Base-by-base conservation (phyloP, 2,797 vertebrate species). In the Smutsia temminckii region DNA sequence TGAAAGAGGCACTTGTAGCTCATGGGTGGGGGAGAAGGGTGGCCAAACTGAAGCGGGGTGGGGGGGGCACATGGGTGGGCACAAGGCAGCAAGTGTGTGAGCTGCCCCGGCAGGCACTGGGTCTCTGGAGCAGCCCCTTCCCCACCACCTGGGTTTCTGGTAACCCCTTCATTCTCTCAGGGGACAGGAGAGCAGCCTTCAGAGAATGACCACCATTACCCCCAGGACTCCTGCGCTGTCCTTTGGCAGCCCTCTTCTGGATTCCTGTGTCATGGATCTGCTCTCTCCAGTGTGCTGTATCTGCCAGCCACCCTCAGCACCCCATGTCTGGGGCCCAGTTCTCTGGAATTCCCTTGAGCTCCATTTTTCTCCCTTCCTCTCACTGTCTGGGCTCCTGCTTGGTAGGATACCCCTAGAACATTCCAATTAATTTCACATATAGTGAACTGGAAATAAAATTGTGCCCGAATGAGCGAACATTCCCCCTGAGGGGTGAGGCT, bases 371-470 rank as follows among this genome's bases (percentile, higher is more conserved):
- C 55, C 57, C 59, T 86, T 75, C 72, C 21, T 80, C 29, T 34
- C 63, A 16, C 59, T 81, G 83, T 63, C 92, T 7, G 5, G 37
- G 4, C 61, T 78, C 75, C 53, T 68, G n/a, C 91, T 85, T 64
- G 85, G 40, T 61, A 88, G 69, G 53, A 92, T 37, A 40, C 83
- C 71, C 94, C 53, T 59, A 68, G 23, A n/a, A 3, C 21, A 46
- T 68, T 1, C 1, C 25, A 17, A 40, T 61, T 8, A 11, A 8
- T 95, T 94, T 64, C 0, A 51, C 49, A 49, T 89, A 49, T 21
- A 72, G 79, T 1, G 40, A 97, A 6, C 93, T 53, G 25, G 55
- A 89, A 95, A 5, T 27, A 74, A 83, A 95, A 95, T 96, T 23
- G 6, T 32, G 10, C 55, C 17, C 68, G 93, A 81, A 86, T 21